Evolutionary conservation across 92 coral and sea anemone species (phyloP).

Genomic region (Siderastrea siderea): DNA sequence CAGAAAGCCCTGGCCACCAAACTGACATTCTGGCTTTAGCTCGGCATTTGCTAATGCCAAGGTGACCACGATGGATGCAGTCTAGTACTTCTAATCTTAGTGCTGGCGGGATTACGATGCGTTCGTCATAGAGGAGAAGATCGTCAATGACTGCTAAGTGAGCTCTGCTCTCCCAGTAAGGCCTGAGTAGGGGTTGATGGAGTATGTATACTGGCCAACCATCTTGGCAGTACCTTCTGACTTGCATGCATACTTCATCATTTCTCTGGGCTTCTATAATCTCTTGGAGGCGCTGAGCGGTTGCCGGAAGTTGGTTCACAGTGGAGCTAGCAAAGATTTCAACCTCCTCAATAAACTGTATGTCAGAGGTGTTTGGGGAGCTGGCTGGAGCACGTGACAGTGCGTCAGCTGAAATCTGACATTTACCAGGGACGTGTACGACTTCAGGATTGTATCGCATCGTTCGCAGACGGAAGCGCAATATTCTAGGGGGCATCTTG

Average conservation of each 20-base stretch:
- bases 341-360: conserved; percentile 63
- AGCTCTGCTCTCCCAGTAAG: conserved; percentile 64
- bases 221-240: conserved; percentile 49
- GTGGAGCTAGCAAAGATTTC: conserved; percentile 50
- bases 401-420: too few relatives aligned
- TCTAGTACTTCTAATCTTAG: conserved; percentile 68
- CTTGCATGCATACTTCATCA: conserved; percentile 60
- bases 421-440: too few relatives aligned
- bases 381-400: too few relatives aligned
- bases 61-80: conserved; percentile 72
- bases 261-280: conserved; percentile 68
- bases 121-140: conserved; percentile 65
- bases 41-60: conserved; percentile 59
- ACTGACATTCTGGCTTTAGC: conserved; percentile 68
- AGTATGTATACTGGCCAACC: conserved; percentile 77
- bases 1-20: conserved; percentile 73
- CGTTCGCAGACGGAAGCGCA: conserved; percentile 57
- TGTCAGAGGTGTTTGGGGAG: conserved; percentile 44
- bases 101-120: conserved; percentile 67
- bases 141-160: conserved; percentile 70
- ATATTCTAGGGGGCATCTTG: conserved; percentile 51
- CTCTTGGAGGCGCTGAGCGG: conserved; percentile 63
- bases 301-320: conserved; percentile 47
- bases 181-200: conserved; percentile 64
- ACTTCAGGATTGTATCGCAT: conserved; percentile 49